A percentile compares a stretch with the other conserved stretches of the same genome.
Evolutionary conservation across 2,113 vertebrate genomes (phyloP).

Genomic region (Ptyas mucosa): DNA sequence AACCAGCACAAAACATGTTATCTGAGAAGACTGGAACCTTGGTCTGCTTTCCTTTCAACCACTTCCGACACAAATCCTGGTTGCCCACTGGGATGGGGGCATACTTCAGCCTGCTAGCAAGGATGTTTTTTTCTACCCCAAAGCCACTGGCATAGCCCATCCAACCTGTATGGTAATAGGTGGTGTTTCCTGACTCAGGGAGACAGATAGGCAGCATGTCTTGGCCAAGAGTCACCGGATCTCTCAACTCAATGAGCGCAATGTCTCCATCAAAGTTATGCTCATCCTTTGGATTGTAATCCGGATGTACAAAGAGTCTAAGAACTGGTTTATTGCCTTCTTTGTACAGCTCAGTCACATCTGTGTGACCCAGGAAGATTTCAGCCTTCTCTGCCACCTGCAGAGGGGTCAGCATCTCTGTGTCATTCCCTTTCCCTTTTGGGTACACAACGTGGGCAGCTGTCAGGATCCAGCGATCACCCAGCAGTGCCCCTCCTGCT

Average conservation of each 20-base stretch:
- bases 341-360: background rate
- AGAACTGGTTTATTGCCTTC: conserved; percentile 60
- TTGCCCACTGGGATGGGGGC: conserved; percentile 63
- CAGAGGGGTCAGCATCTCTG: background rate
- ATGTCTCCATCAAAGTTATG: conserved; percentile 82
- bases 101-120: conserved; percentile 59
- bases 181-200: conserved; percentile 62
- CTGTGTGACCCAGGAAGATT: conserved; percentile 64
- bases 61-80: conserved; percentile 37
- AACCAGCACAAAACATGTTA: conserved; percentile 81
- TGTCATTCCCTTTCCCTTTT: background rate
- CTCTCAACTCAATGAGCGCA: conserved; percentile 79
- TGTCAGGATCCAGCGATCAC: conserved; percentile 86
- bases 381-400: conserved; percentile 30
- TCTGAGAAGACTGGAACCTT: conserved; percentile 58
- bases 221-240: conserved; percentile 71
- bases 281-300: conserved; percentile 54
- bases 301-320: conserved; percentile 77
- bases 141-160: conserved; percentile 85
- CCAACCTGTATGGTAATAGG: background rate
- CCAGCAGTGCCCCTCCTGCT: conserved; percentile 82
- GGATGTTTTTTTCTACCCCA: conserved; percentile 61
- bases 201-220: conserved; percentile 83
- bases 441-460: conserved; percentile 80
- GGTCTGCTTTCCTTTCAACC: conserved; percentile 43